These are phyloP conservation scores for Sebastolobus alascanus DNA, from an alignment of 2,797 vertebrate genomes.

Conservation along the genomic window DNA sequence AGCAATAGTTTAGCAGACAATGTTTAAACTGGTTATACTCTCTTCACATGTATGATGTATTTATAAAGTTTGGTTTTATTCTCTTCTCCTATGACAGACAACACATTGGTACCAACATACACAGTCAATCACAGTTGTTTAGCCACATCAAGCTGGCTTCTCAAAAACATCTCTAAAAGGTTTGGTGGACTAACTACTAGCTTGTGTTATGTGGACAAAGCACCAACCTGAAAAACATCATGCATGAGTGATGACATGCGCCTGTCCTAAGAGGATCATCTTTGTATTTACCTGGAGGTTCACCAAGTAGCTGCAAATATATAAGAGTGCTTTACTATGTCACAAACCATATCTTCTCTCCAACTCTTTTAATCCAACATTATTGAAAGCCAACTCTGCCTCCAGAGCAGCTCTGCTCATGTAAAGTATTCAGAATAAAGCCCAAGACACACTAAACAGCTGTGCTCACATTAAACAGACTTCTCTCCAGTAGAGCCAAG, in stretches of 20 bases:
- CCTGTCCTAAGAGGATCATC: neutral
- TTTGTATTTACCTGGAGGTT: neutral
- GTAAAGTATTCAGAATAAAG: no score
- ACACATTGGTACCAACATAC: neutral
- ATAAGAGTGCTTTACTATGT: neutral
- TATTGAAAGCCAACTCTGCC: no score
- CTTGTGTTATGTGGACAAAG: conserved; percentile 6
- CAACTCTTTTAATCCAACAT: neutral
- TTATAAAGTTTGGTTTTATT: neutral
- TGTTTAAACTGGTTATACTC: neutral
- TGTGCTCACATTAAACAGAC: no score
- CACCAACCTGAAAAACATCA: neutral
- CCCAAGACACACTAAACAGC: neutral
- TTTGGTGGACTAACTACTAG: neutral
- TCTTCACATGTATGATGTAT: neutral
- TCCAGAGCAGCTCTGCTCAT: no score
- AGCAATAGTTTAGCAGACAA: neutral
- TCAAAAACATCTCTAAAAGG: neutral
- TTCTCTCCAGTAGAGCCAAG: neutral
- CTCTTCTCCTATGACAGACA: neutral
- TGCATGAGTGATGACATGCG: neutral
- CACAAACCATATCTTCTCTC: neutral
- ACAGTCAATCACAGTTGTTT: neutral
- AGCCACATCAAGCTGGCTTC: neutral
- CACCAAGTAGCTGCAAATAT: neutral